A percentile compares a stretch with the other conserved stretches of the same genome.
Conservation (phyloP, 2,113 vertebrate species). For the Microcebus murinus region DNA sequence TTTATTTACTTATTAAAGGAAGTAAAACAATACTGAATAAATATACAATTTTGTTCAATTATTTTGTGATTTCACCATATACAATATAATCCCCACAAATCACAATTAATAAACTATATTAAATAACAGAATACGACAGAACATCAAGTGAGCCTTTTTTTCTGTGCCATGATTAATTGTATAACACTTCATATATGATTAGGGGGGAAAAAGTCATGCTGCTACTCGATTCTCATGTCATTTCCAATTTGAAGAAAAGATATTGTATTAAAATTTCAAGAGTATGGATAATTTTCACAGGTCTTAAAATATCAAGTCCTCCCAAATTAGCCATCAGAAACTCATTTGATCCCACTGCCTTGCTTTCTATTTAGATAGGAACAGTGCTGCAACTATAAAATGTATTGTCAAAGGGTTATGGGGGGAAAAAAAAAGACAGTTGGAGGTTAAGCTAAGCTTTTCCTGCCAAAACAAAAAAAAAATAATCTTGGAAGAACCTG, state of each 20-base stretch:
- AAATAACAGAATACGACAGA: background rate
- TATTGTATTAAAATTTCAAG: background rate
- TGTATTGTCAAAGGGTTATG: background rate
- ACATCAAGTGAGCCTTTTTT: background rate
- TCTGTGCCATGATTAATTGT: background rate
- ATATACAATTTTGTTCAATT: background rate
- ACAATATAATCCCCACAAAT: background rate
- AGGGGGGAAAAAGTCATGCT: background rate
- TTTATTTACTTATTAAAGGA: slow-evolving; percentile 35
- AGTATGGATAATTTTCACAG: background rate
- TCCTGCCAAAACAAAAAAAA: background rate
- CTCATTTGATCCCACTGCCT: background rate
- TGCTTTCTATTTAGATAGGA: background rate
- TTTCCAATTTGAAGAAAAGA: background rate
- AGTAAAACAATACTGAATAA: slow-evolving; percentile 7
- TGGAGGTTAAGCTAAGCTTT: background rate
- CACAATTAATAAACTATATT: background rate
- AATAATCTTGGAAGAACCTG: slow-evolving; percentile 6
- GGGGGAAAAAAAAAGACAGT: background rate
- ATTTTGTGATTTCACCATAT: slow-evolving; percentile 34
- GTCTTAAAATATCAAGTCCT: background rate
- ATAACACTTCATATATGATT: background rate
- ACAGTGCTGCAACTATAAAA: background rate
- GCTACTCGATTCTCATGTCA: background rate
- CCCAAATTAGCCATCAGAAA: background rate